Evolutionary conservation across 2,113 vertebrate genomes (phyloP), one percentile per base, ranked within the genome.

Genomic region (Pithys albifrons): DNA sequence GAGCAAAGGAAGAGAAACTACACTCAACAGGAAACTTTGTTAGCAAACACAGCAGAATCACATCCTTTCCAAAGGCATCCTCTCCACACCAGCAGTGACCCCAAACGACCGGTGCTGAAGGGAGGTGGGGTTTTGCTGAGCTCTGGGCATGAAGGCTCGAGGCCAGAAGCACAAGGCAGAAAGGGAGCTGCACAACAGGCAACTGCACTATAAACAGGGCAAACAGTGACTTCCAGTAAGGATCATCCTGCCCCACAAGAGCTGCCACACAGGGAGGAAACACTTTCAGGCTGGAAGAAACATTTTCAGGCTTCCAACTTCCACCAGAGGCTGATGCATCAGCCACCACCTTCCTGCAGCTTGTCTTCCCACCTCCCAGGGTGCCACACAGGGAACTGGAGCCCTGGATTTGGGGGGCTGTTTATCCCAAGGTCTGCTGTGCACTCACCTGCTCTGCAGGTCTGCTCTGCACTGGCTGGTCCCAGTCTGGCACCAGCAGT

Each of bases 11-110:
- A 81, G 43, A 67, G 92, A 70, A 96, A 45, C 25, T 0, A 4
- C 71, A 24, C 35, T 75, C 4, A 0, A 52, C 73, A 91, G 95
- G 94, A 96, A 97, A 35, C 35, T 43, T 16, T 35, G 79, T 66
- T 23, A 78, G 91, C 86, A 91, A 89, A 91, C 48, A 8, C 91
- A 91, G 91, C 87, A 95, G 54, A 91, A 88, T 23, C 45, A 28
- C 93, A 89, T 95, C 94, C 93, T 92, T 29, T 12, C 55, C 5
- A 3, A 46, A 92, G 49, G 57, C 45, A 90, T 81, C 76, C 72
- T 66, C 73, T 43, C 45, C 6, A 0, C 1, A 61, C 48, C 59
- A 84, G 73, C 65, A 3, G 29, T 54, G 91, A 93, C 86, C 76
- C 83, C 57, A 27, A 43, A 55, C 0, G 9, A 80, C 79, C 12